Evolutionary conservation across 2,888 invertebrate genomes (phyloP), one percentile per base, ranked within the genome.

Genomic region (Cosmia trapezina): DNA sequence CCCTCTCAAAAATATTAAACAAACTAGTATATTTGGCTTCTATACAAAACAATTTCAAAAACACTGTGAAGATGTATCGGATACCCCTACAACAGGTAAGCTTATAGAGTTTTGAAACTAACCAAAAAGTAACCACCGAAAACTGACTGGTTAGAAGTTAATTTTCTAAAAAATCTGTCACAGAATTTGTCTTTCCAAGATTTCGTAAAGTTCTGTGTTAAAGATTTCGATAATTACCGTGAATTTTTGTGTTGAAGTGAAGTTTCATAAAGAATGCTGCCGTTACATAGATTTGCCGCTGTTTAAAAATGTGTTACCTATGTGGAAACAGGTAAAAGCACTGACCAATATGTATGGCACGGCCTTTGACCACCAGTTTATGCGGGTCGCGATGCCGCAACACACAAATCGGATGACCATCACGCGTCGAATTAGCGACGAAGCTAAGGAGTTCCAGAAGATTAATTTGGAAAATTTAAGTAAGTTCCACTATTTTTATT

Each of bases 331-430:
- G 61, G 47, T 84, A 2, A 80, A 72, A 22, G 28, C 63, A 0
- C 8, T 77, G 47, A 51, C 59, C 3, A 64, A 71, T 8, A 9
- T 83, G 0, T 70, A 77, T 19, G 68, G 61, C 1, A 68, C 70
- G 0, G 49, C 71, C 0, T 80, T 71, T 12, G 83, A 83, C 9
- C 22, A 72, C 4, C 83, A 80, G 12, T 70, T 60, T 2, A 1
- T 59, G 9, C 8, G 56, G 11, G 68, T 75, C 4, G 62, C 65
- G 2, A 63, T 57, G 61, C 78, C 75, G 0, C 28, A 47, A 5
- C 14, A 28, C 9, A 2, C 45, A 2, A 66, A 65, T 11, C 37
- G n/a, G 3, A n/a, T 49, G 1, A 14, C 37, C 54, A 62, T 41
- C 0, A 12, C 19, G 0, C 8, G n/a, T 11, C 41, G 5, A 12